Percentiles rank a stretch among this genome's conserved stretches.
phyloP scores from a whole-genome alignment of 2,797 vertebrate species.

The Diplodus sargus region DNA sequence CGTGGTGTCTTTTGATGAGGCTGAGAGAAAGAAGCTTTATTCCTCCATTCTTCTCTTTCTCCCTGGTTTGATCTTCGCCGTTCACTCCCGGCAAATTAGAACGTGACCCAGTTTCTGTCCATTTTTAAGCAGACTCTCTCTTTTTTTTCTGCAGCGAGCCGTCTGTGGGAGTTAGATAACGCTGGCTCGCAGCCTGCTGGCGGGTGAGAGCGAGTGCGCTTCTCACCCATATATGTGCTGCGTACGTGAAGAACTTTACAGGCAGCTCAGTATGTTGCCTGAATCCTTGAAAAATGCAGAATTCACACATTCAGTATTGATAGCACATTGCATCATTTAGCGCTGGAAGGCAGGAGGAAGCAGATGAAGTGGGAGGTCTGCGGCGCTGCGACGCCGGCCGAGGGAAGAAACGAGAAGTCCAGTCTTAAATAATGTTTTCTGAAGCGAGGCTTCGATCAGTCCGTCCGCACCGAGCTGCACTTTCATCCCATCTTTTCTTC shows the following conservation, averaged over 20 bases:
- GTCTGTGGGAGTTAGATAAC: conserved; percentile 62
- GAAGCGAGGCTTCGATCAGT: conserved; percentile 32
- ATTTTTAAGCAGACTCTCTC: conserved; percentile 47
- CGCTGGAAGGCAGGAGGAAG: conserved; percentile 6
- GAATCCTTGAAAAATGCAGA: conserved; percentile 24
- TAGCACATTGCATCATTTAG: conserved; percentile 47
- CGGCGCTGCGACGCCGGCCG: neutral
- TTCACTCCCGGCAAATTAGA: conserved; percentile 42
- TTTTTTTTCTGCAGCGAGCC: neutral
- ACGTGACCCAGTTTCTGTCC: conserved; percentile 66
- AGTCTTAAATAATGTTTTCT: conserved; percentile 38
- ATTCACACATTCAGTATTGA: conserved; percentile 52
- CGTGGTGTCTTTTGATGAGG: conserved; percentile 29
- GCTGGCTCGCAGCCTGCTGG: conserved; percentile 36
- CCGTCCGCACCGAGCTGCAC: conserved; percentile 8
- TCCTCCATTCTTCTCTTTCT: conserved; percentile 17
- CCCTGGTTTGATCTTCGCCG: conserved; percentile 24
- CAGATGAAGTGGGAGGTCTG: conserved; percentile 15
- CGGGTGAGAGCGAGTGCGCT: neutral
- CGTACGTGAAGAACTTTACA: conserved; percentile 5
- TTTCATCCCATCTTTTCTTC: conserved; percentile 37
- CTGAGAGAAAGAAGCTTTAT: conserved; percentile 14
- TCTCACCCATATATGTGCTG: neutral
- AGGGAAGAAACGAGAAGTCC: conserved; percentile 2
- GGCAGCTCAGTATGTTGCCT: neutral